Conservation (phyloP, 2,113 vertebrate species). For the Varanus komodoensis region DNA sequence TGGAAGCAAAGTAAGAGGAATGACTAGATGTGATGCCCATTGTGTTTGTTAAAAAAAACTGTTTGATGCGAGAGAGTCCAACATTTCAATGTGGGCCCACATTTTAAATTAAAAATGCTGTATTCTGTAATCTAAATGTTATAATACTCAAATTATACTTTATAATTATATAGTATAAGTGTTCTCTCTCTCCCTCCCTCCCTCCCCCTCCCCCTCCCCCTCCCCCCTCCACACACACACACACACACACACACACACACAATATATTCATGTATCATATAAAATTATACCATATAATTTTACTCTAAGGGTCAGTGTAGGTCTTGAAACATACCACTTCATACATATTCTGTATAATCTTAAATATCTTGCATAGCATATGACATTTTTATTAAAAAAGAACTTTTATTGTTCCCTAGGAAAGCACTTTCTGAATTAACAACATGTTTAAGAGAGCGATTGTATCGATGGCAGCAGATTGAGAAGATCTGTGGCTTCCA, state of each 20-base stretch:
- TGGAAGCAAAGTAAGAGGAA: conserved; percentile 94
- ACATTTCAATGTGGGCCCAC: neutral
- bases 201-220: too few relatives aligned
- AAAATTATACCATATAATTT: neutral
- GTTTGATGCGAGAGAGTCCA: neutral
- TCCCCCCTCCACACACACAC: too few relatives aligned
- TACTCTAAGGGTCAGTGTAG: neutral
- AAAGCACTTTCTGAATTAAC: conserved; percentile 96
- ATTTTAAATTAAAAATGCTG: neutral
- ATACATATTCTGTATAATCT: neutral
- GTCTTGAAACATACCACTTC: neutral
- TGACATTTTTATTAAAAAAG: neutral
- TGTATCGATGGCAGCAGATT: conserved; percentile 99
- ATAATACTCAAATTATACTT: too few relatives aligned
- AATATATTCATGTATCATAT: too few relatives aligned
- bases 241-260: too few relatives aligned
- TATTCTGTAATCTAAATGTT: neutral
- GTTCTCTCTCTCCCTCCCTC: too few relatives aligned
- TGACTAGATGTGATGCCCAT: neutral
- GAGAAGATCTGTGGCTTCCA: conserved; percentile 98
- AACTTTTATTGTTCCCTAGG: conserved; percentile 73
- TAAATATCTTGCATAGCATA: neutral
- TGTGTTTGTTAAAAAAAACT: neutral
- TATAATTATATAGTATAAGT: neutral
- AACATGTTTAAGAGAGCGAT: conserved; percentile 93